Conservation (phyloP, 1,140 invertebrate species). For the Calephelis nemesis region DNA sequence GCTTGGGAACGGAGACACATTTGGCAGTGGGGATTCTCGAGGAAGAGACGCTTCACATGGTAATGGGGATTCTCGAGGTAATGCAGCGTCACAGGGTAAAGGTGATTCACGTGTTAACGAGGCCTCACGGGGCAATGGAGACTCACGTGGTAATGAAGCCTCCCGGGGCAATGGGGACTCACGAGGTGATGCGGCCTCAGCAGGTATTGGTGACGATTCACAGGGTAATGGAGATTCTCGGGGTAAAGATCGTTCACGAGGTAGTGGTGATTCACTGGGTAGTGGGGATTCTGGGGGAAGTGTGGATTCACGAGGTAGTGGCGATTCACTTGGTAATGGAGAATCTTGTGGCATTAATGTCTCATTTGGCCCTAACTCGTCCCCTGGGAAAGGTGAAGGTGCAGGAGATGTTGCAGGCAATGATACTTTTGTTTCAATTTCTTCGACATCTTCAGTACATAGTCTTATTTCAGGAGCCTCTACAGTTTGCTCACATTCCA, state of each 20-base stretch:
- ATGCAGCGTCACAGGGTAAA: conserved; percentile 26
- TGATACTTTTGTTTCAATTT: conserved; percentile 23
- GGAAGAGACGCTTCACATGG: conserved; percentile 25
- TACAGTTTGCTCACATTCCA: conserved; percentile 20
- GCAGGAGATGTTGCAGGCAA: conserved; percentile 22
- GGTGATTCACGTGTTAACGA: conserved; percentile 33
- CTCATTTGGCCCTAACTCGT: background rate
- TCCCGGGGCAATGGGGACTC: conserved; percentile 32
- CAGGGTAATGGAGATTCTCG: conserved; percentile 24
- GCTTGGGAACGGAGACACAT: conserved; percentile 5
- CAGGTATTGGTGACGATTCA: conserved; percentile 22
- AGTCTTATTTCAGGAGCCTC: conserved; percentile 41
- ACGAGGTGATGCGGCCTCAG: conserved; percentile 36
- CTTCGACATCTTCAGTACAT: conserved; percentile 33
- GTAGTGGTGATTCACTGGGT: conserved; percentile 29
- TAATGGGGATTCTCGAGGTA: conserved; percentile 25
- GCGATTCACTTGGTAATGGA: conserved; percentile 35
- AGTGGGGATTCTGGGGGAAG: conserved; percentile 25
- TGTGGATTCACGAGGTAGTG: conserved; percentile 33
- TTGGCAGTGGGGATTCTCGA: conserved; percentile 22
- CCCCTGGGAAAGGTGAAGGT: background rate
- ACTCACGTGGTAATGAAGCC: conserved; percentile 32
- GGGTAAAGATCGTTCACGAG: conserved; percentile 26
- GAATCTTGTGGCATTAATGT: conserved; percentile 19
- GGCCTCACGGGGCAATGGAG: conserved; percentile 29